These are phyloP conservation scores for Vesta saturnalis DNA, from an alignment of 2,888 invertebrate species.

Conservation along the genomic window DNA sequence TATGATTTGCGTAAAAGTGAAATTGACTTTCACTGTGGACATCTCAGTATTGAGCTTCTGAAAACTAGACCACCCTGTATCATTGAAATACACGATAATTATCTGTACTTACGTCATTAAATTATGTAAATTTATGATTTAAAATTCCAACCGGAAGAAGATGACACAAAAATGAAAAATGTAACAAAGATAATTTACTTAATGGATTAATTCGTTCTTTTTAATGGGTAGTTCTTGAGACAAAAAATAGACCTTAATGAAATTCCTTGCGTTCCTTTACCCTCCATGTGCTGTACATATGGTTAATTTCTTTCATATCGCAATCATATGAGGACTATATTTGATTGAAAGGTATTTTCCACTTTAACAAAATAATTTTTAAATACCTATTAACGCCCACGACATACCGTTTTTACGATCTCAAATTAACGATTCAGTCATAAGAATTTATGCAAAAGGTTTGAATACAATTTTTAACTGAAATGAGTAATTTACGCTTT, in stretches of 20 bases:
- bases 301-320: slow-evolving; percentile 46
- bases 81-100: too few species aligned
- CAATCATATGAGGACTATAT: slow-evolving; percentile 39
- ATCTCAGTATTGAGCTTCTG: too few species aligned
- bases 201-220: slow-evolving; percentile 1
- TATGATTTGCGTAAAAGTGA: too few species aligned
- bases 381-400: slow-evolving; percentile 18
- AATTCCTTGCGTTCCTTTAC: slow-evolving; percentile 48
- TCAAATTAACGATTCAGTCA: too few species aligned
- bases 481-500: too few species aligned
- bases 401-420: slow-evolving; percentile 5
- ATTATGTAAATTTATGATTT: too few species aligned
- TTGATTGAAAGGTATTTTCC: slow-evolving; percentile 50
- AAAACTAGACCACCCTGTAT: too few species aligned
- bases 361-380: slow-evolving; percentile 19
- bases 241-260: slow-evolving; percentile 52
- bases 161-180: slow-evolving; percentile 1
- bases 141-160: neutral
- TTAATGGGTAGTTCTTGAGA: slow-evolving; percentile 18
- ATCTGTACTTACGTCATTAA: too few species aligned
- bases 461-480: too few species aligned
- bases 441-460: too few species aligned
- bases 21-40: too few species aligned
- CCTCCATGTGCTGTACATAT: slow-evolving; percentile 50
- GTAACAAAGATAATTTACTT: neutral